Base-by-base conservation (phyloP, 1,140 invertebrate species). In the Brachionus asplanchnoidis region DNA sequence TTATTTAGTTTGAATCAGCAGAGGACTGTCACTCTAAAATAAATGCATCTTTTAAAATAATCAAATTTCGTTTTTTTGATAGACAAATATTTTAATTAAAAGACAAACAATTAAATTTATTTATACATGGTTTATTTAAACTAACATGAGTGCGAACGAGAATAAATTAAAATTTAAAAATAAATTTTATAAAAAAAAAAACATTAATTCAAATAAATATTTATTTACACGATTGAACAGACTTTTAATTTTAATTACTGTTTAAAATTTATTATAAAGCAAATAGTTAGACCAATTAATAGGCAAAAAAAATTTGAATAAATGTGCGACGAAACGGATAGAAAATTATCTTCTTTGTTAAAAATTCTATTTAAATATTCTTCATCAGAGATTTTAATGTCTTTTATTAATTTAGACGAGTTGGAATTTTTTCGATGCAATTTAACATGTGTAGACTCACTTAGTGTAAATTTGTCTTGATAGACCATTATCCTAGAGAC, bases 341-440 rank as follows among this genome's bases (percentile, higher is more conserved):
- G 17, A 60, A 20, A 60, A 23, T 60, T 60, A 60, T 60, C 53
- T 60, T 20, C 5, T 20, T 60, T 23, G 17, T 77, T 77, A 36
- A 77, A 23, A 23, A 32, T 77, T 3, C 46, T 46, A 26, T 77
- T 46, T 42, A 73, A 9, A 50, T 77, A 77, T 14, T 77, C 40
- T 50, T 77, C 73, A 50, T 77, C 73, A n/a, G 73, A 77, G 2
- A 50, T 1, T 77, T 77, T 77, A 14, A 8, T 12, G 42, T 73
- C 40, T 20, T 77, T 77, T 14, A 77, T 6, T 77, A 77, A 50
- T 77, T 77, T 77, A 36, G 73, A 77, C 6, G 73, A 23, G 28
- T 77, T 77, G 42, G 32, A 77, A 77, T 77, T 77, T 50, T 77
- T 77, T 77, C 73, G 42, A 12, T 77, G 44, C 12, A 77, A 26